phyloP scores from a whole-genome alignment of 2,113 vertebrate species.

The Phrynosoma blainvillii region DNA sequence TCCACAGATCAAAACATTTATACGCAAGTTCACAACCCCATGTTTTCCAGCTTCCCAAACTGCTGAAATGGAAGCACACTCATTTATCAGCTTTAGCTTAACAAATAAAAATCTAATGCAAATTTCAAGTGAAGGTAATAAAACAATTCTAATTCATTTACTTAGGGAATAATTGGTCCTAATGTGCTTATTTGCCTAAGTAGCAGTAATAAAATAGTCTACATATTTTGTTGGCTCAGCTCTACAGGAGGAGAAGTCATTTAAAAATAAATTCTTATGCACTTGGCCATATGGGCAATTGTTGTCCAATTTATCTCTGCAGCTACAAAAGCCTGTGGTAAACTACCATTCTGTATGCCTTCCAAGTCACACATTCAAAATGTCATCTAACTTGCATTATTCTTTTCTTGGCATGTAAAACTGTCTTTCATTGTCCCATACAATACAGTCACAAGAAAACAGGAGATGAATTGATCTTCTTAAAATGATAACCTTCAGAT shows the following conservation, averaged over 20 bases:
- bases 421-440: not conserved
- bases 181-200: slow-evolving; percentile 39
- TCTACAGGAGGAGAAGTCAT: not conserved
- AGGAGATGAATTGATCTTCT: not conserved
- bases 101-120: slow-evolving; percentile 47
- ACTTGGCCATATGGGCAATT: not conserved
- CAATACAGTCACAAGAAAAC: not conserved
- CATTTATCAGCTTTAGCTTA: slow-evolving; percentile 33
- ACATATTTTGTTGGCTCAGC: not conserved
- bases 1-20: not conserved
- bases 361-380: slow-evolving; percentile 4
- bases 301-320: slow-evolving; percentile 6
- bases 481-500: not conserved
- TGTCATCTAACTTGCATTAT: not conserved
- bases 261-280: not conserved
- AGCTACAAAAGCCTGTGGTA: not conserved
- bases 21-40: not conserved
- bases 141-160: slow-evolving; percentile 46
- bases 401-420: not conserved
- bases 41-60: slow-evolving; percentile 11
- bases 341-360: not conserved
- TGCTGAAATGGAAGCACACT: slow-evolving; percentile 25
- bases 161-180: slow-evolving; percentile 32
- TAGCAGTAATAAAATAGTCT: slow-evolving; percentile 29
- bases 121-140: slow-evolving; percentile 36